Base-by-base conservation (phyloP, 1,140 invertebrate species). In the Hyles vespertilio region DNA sequence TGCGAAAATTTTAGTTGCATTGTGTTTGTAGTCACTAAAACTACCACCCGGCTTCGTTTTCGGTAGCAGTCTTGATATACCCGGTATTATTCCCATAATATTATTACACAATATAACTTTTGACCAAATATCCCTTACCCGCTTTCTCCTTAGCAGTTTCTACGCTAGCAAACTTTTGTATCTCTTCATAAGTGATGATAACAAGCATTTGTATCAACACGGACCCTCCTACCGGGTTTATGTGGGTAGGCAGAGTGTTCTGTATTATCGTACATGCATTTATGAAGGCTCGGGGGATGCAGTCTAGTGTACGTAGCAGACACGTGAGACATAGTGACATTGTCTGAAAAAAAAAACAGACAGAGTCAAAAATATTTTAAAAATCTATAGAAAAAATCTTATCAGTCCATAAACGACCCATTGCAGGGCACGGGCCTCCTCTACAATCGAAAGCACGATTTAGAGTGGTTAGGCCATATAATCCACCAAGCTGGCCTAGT, bases 251-350 rank as follows among this genome's bases (percentile, higher is more conserved):
- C 8, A 95, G 80, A 3, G 91, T 90, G 22, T 92, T 91, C 67
- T 94, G 91, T 33, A 96, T 77, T 0, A 92, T 74, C 0, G 85
- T 71, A 0, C 91, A 86, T 0, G 91, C 87, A 58, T 89, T 90
- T 3, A 91, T 74, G 10, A 95, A 74, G 1, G 89, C 84, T 32
- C 90, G 82, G 1, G 93, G 92, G 6, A 93, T 68, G 60, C 92
- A 93, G 62, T 93, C 91, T 72, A 92, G 91, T 3, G 93, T 88
- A 69, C 94, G 91, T 1, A 91, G 91, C 51, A 95, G 91, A 67
- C 93, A 93, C 0, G 91, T 91, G n/a, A 96, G 77, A 9, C 93
- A 91, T 33, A 95, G 80, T 0, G 93, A 93, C 91, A 94, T 94
- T 8, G 93, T 91, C 89, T 90, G 73, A 22, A 22, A 22, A 22